These are phyloP conservation scores for Heptranchias perlo DNA, from an alignment of 2,113 vertebrate species.

Conservation along the genomic window DNA sequence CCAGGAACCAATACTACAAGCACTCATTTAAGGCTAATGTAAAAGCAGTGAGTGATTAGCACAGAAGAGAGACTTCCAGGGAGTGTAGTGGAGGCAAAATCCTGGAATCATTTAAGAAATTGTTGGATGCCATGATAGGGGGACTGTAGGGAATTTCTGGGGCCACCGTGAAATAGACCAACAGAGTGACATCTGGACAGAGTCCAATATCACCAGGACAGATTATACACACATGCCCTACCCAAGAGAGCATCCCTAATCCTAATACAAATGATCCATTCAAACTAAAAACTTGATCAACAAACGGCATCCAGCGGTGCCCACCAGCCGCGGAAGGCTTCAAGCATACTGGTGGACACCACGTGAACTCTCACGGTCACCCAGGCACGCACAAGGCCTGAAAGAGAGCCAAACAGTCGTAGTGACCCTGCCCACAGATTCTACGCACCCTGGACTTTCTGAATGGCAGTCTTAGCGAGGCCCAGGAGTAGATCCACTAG, in stretches of 20 bases:
- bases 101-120: background rate
- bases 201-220: background rate
- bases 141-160: background rate
- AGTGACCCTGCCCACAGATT: background rate
- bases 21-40: background rate
- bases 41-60: background rate
- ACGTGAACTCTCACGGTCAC: background rate
- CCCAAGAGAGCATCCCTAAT: too few relatives aligned
- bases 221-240: background rate
- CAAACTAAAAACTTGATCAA: too few relatives aligned
- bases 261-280: too few relatives aligned
- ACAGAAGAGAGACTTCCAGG: background rate
- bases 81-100: background rate
- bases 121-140: background rate
- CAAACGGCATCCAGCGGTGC: too few relatives aligned
- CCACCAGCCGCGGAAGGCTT: background rate
- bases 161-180: background rate
- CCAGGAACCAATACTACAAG: background rate
- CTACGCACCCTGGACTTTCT: background rate
- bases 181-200: background rate
- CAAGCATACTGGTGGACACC: background rate
- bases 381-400: background rate
- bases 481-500: background rate
- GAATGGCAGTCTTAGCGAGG: background rate
- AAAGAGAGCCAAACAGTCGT: background rate